These are phyloP conservation scores for Tinamus major DNA, from an alignment of 2,797 vertebrate species.

Conservation along the genomic window DNA sequence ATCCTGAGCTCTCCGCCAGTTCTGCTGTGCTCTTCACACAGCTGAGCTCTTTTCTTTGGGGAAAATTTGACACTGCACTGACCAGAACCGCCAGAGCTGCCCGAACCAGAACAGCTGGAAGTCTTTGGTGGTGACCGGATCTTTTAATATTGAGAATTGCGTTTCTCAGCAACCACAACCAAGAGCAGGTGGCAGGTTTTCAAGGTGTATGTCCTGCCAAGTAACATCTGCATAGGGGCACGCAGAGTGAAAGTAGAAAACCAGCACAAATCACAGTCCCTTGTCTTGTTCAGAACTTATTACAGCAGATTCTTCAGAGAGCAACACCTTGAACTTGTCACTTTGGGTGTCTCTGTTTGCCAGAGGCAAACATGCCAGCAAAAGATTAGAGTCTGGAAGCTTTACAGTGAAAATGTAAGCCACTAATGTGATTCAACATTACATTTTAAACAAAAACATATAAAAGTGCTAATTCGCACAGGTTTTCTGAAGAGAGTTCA, in stretches of 20 bases:
- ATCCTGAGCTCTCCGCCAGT: background rate
- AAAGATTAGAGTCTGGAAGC: background rate
- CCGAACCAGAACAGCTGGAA: slow-evolving; percentile 26
- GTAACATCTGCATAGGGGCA: background rate
- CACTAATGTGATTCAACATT: background rate
- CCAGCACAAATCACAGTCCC: background rate
- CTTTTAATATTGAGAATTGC: slow-evolving; percentile 52
- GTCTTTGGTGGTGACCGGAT: slow-evolving; percentile 31
- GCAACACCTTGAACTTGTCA: background rate
- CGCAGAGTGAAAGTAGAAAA: background rate
- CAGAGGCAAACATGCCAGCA: background rate
- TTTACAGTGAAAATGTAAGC: background rate
- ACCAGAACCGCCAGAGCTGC: background rate
- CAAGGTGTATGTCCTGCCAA: slow-evolving; percentile 15
- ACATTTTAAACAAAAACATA: background rate
- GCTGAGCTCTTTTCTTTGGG: background rate
- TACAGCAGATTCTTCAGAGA: background rate
- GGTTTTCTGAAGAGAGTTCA: background rate
- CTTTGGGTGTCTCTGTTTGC: slow-evolving; percentile 1
- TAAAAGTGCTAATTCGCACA: background rate
- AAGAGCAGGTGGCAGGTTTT: slow-evolving; percentile 41
- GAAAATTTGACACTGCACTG: background rate
- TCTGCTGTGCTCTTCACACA: background rate
- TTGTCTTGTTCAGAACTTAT: background rate
- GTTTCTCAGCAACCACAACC: slow-evolving; percentile 45